Base-by-base conservation (phyloP, 2,113 vertebrate species). In the Scatophagus argus region DNA sequence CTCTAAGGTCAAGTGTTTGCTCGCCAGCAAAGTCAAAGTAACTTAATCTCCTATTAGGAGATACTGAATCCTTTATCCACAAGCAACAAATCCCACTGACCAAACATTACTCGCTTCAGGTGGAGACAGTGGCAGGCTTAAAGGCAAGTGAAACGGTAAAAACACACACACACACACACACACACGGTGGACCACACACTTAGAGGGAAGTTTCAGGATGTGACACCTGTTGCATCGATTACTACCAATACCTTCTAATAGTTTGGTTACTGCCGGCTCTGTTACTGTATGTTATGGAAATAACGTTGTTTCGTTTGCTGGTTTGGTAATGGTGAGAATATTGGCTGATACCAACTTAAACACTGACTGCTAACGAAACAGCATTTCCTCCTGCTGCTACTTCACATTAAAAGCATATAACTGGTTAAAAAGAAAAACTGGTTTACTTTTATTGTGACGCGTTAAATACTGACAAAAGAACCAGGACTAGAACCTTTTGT, bases 21-120 rank as follows among this genome's bases (percentile, higher is more conserved):
- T 87, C 27, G 25, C n/a, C 6, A 32, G 54, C 46, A 79, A 74
- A 79, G 67, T 79, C 68, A 59, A 59, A 87, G 66, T 31, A 71
- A 77, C 59, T 25, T 58, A 49, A 82, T 79, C 82, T 74, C 47
- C 77, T 16, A 56, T 77, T 54, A 76, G 58, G 51, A 65, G 65
- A 82, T 21, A 71, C 32, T 14, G 56, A 73, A 74, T 74, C 84
- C 69, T 23, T 56, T 47, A 83, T 51, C 56, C 73, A 84, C 64
- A 65, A 68, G 29, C 62, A 62, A 52, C 66, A 71, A 66, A 91
- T 90, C 89, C 87, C 87, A 81, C 75, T 85, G 89, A 92, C 88
- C 91, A 92, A 88, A 90, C 90, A 91, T 87, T 43, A 67, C 63
- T 69, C 51, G 71, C 67, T 74, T 46, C 63, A 81, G 69, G 77